Conservation (phyloP, 2,888 invertebrate genomes). For the Cantharis rufa region DNA sequence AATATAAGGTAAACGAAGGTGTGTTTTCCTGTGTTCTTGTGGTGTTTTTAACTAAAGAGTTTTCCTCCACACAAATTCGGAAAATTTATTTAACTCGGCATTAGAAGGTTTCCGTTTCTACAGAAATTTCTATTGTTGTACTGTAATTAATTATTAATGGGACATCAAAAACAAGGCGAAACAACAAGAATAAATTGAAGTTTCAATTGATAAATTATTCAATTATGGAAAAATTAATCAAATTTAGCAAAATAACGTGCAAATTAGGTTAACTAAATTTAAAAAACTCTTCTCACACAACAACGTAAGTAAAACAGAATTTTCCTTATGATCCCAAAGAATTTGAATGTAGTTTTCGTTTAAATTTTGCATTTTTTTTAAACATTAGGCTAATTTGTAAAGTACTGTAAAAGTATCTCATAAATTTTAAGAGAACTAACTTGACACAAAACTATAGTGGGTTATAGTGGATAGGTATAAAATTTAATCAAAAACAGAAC, state of each 20-base stretch:
- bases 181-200: neutral
- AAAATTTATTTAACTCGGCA: neutral
- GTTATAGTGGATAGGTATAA: constrained; percentile 33
- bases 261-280: neutral
- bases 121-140: neutral
- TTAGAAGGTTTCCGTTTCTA: neutral
- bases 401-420: neutral
- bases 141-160: neutral
- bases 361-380: neutral
- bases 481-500: constrained; percentile 58
- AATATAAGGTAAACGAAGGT: neutral
- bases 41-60: neutral
- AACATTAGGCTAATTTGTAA: neutral
- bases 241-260: neutral
- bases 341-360: neutral
- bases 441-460: constrained; percentile 12
- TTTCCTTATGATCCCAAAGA: neutral
- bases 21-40: neutral
- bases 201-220: neutral
- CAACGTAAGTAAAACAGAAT: neutral
- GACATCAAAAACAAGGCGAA: neutral
- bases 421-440: constrained; percentile 9
- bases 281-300: neutral
- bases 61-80: neutral
- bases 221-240: neutral